Base-by-base conservation (phyloP, 2,113 vertebrate genomes). In the Dromaius novaehollandiae region DNA sequence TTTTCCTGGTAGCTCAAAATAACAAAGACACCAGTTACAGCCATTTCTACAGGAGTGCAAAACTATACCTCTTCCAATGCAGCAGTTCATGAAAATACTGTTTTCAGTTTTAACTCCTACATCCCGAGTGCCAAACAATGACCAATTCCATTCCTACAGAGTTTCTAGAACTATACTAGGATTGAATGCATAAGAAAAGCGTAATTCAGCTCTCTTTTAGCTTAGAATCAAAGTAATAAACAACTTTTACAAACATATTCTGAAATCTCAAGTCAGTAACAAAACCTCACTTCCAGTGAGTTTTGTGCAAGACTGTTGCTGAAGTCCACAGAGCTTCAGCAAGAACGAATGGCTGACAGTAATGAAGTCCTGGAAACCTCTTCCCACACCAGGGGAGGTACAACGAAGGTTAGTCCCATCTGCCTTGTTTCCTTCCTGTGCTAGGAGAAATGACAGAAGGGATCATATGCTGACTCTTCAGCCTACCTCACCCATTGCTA, bases 321-420 rank as follows among this genome's bases (percentile, higher is more conserved):
- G 18, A 71, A 88, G 15, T 11, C 18, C 0, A 0, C 7, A 6
- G 11, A 40, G 2, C n/a, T 84, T 75, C 22, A 69, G 8, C 53
- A 90, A 66, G 22, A 65, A 9, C 40, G 36, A 87, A 34, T 46
- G 30, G 6, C 9, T 50, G 7, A 13, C 2, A 28, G 7, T 21
- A 84, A 38, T 50, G 50, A 56, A 36, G 10, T 63, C 16, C 9
- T 36, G 44, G 58, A 48, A 10, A 24, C 3, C 3, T 50, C 24
- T 75, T 82, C 38, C 14, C 16, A 22, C 2, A 17, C 3, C 40
- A 75, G 32, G 3, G 48, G 73, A 81, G 14, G 12, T 44, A 36
- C 30, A 71, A n/a, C 60, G 74, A 66, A 20, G 4, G 21, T 32
- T 44, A 77, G 32, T 58, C 12, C 7, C 2, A 4, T 79, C 79